phyloP scores from a whole-genome alignment of 2,888 invertebrate genomes.

The Mellilla xanthometata region DNA sequence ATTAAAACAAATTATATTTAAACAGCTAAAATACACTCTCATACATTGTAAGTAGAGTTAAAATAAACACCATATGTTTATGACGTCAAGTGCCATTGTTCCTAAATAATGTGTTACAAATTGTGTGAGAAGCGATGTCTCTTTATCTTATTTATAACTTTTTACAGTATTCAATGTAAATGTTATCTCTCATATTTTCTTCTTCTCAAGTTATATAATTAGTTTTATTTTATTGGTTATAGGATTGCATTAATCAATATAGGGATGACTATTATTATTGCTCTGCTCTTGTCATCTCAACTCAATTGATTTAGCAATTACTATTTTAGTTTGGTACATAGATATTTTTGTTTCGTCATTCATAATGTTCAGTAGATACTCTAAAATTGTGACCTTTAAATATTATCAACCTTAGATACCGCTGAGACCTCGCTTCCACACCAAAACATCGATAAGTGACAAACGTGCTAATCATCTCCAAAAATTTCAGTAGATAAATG shows the following conservation, averaged over 20 bases:
- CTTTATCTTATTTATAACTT: neutral
- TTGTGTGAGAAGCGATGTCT: slow-evolving; percentile 1
- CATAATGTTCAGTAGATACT: too few species aligned
- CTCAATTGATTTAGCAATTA: too few species aligned
- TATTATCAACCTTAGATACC: slow-evolving; percentile 34
- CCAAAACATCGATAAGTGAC: slow-evolving; percentile 23
- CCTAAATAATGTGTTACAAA: slow-evolving; percentile 1
- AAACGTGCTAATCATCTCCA: slow-evolving; percentile 23
- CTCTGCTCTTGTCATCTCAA: too few species aligned
- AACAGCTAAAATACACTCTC: slow-evolving; percentile 28
- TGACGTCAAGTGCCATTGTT: slow-evolving; percentile 30
- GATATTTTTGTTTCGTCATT: too few species aligned
- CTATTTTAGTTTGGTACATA: too few species aligned
- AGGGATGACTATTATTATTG: too few species aligned
- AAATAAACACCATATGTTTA: slow-evolving; percentile 44
- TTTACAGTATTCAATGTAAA: neutral
- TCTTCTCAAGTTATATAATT: too few species aligned
- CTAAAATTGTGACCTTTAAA: slow-evolving; percentile 20
- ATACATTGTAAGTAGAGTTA: slow-evolving; percentile 26
- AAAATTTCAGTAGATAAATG: slow-evolving; percentile 53
- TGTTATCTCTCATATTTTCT: too few species aligned
- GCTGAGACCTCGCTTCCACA: slow-evolving; percentile 36
- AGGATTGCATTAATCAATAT: too few species aligned
- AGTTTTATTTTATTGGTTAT: too few species aligned
- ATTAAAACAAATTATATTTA: neutral